Base-by-base conservation (phyloP, 1,140 invertebrate genomes). In the Listronotus bonariensis region DNA sequence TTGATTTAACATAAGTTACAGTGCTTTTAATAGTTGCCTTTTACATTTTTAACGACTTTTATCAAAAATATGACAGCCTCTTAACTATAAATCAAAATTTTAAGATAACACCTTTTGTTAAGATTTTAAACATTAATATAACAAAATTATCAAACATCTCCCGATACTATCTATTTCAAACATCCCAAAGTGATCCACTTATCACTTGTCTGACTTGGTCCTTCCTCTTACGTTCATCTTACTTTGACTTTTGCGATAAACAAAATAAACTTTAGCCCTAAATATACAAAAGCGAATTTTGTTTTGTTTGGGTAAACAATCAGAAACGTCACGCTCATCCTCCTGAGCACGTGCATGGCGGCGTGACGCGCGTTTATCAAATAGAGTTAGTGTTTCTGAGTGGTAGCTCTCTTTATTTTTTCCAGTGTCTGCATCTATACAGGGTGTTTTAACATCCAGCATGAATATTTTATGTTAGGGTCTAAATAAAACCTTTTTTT, bases 281-380 rank as follows among this genome's bases (percentile, higher is more conserved):
- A 41, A 41, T 17, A 43, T 43, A 18, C 26, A 18, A 57, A 12
- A 48, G 34, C 46, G 14, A 48, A 15, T 9, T 15, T 49, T 45
- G 34, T 34, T 59, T 42, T 49, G 42, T 48, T 32, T 12, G 15
- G 6, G 42, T 34, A 52, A 34, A 52, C 26, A 52, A 52, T 32
- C 49, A 52, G 34, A 52, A 52, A 52, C 34, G 49, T 32, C 49
- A 15, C 26, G 34, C 49, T 52, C 49, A 15, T 17, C 18, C 18
- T 20, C 14, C 8, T 1, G 12, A 34, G 26, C 49, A 52, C 49
- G 49, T 52, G 49, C 49, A 32, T 5, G 20, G 8, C 1, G 2
- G 8, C 8, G 34, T n/a, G 49, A 26, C n/a, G 34, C 34, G 34
- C 8, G 34, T 12, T 5, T 12, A 10, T 7, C 11, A 36, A 36